Conservation (phyloP, 1,140 invertebrate species). For the Asbolus verrucosus region DNA sequence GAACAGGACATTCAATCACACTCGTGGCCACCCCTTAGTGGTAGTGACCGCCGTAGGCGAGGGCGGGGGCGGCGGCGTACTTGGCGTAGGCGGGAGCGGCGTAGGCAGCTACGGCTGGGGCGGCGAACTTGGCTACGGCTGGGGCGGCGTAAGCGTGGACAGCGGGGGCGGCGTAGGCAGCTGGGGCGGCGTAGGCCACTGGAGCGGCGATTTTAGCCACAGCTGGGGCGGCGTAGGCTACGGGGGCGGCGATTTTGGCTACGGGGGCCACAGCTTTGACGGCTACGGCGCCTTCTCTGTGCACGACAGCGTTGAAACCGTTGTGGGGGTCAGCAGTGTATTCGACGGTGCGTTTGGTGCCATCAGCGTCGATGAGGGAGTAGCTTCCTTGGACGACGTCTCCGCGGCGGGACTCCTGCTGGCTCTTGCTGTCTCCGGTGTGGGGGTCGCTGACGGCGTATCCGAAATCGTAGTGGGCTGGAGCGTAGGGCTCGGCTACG, state of each 20-base stretch:
- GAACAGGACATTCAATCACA: slow-evolving; percentile 24
- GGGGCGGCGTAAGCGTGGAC: slow-evolving; percentile 25
- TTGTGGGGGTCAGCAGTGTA: slow-evolving; percentile 68
- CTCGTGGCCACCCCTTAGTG: slow-evolving; percentile 23
- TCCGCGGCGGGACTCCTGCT: slow-evolving; percentile 56
- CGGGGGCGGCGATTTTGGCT: slow-evolving; percentile 57
- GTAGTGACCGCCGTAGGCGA: slow-evolving; percentile 42
- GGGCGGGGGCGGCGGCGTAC: slow-evolving; percentile 41
- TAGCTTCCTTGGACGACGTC: slow-evolving; percentile 58
- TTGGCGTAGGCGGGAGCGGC: slow-evolving; percentile 55
- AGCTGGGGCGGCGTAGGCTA: slow-evolving; percentile 48
- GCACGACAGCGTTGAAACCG: slow-evolving; percentile 65
- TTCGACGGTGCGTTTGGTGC: slow-evolving; percentile 67
- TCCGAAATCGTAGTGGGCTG: slow-evolving; percentile 56
- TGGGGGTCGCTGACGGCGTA: slow-evolving; percentile 66
- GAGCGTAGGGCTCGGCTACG: slow-evolving; percentile 58
- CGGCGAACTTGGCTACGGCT: slow-evolving; percentile 62
- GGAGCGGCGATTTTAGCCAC: slow-evolving; percentile 39
- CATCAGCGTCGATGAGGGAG: slow-evolving; percentile 68
- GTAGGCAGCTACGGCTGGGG: slow-evolving; percentile 57
- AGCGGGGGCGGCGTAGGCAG: slow-evolving; percentile 45
- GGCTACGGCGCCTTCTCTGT: slow-evolving; percentile 45
- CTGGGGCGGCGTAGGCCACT: slow-evolving; percentile 47
- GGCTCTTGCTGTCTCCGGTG: slow-evolving; percentile 63
- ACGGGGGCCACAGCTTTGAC: slow-evolving; percentile 63